phyloP scores from a whole-genome alignment of 1,140 invertebrate genomes.

The Lutraria rhynchaena region DNA sequence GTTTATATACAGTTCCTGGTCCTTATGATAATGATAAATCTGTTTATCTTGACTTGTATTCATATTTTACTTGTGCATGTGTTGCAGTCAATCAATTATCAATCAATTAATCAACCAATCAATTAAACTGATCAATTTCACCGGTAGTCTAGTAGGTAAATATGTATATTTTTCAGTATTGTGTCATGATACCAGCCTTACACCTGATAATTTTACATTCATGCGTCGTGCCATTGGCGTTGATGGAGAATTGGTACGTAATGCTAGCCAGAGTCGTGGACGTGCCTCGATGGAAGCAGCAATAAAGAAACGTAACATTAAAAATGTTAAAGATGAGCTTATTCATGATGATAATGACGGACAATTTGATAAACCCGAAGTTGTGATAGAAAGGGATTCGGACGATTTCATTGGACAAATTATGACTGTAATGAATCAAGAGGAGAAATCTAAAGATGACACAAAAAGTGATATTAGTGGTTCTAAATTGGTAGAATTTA shows the following conservation, averaged over 20 bases:
- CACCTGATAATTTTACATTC: conserved; percentile 73
- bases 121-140: neutral
- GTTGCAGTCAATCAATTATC: conserved; percentile 33
- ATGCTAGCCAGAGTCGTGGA: conserved; percentile 52
- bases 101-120: conserved; percentile 25
- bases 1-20: no score
- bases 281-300: conserved; percentile 3
- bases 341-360: conserved; percentile 51
- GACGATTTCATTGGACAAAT: conserved; percentile 53
- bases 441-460: conserved; percentile 2
- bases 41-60: neutral
- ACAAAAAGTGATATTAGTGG: neutral
- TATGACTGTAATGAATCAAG: neutral
- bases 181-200: conserved; percentile 57
- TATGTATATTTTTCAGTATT: conserved; percentile 61
- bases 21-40: conserved; percentile 5
- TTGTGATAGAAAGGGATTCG: conserved; percentile 69
- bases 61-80: conserved; percentile 44
- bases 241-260: conserved; percentile 74
- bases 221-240: conserved; percentile 68
- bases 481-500: conserved; percentile 10
- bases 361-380: conserved; percentile 61
- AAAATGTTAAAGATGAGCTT: neutral
- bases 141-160: neutral
- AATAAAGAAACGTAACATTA: conserved; percentile 13